Evolutionary conservation across 2,888 invertebrate genomes (phyloP), one percentile per base, ranked within the genome.

Genomic region (Himalopsyche kuldschensis): DNA sequence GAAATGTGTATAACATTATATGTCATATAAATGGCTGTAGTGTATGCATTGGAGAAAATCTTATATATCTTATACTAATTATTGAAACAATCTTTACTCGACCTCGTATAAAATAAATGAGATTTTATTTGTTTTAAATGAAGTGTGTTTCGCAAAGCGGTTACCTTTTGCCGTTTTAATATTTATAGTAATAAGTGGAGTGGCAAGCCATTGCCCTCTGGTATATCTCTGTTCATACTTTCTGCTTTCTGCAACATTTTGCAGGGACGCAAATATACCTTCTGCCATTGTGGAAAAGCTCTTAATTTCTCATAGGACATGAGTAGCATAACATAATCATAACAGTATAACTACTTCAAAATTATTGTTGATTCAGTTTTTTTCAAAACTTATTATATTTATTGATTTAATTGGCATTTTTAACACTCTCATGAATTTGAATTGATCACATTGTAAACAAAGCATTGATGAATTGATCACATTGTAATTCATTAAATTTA

Each of bases 101-200:
- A 69, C 30, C 69, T 69, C 69, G 30, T 27, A 69, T 69, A 69
- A 69, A 69, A 69, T 30, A 69, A 69, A 69, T 27, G 27, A 27
- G 30, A 69, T 30, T 69, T 69, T 69, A 69, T 69, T 30, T 69
- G 30, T 27, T 30, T 69, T 69, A 69, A 69, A 24, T 55, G 55
- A 20, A 55, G 69, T 69, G 63, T 63, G 69, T 69, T 69, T 55
- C 24, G 55, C n/a, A 20, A 55, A 69, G 69, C 69, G 69, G 69
- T 69, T 69, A 69, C 69, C 69, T 69, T 69, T 69, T 69, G 69
- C 69, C 24, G 30, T 69, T 76, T 81, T 81, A 32, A 81, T 81
- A 81, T 81, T 81, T 81, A 77, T 81, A 81, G 77, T 81, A 81
- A 30, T 69, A 81, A 81, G 81, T 81, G 32, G 81, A 81, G 81